Percentiles rank a stretch among this genome's conserved stretches.
Evolutionary conservation across 2,797 vertebrate species (phyloP).

Genomic region (Falco naumanni): DNA sequence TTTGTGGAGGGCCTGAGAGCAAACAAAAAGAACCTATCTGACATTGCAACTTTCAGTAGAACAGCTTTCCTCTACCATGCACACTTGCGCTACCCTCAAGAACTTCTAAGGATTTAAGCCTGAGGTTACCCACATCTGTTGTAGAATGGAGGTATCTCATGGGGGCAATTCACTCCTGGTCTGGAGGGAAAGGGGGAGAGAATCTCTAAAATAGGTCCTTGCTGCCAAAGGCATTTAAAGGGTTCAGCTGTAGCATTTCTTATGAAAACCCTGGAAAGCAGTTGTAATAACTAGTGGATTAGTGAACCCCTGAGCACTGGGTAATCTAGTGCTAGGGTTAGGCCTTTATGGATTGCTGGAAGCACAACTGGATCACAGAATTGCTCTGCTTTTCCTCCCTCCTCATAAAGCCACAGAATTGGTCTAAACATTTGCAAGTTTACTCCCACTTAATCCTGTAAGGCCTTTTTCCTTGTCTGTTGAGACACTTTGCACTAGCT

Average conservation of each 20-base stretch:
- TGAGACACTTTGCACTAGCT: background rate
- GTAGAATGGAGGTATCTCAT: accelerated
- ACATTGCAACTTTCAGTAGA: background rate
- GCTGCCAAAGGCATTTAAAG: constrained; percentile 7
- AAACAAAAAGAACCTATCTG: background rate
- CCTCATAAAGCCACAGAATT: background rate
- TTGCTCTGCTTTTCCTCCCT: background rate
- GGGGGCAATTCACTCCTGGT: background rate
- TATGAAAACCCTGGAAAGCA: constrained; percentile 32
- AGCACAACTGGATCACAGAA: background rate
- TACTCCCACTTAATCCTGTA: background rate
- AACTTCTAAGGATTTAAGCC: background rate
- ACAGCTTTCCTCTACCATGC: background rate
- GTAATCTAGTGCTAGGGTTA: background rate
- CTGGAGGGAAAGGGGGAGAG: background rate
- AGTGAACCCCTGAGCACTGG: constrained; percentile 8
- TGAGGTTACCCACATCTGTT: background rate
- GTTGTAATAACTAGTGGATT: constrained; percentile 18
- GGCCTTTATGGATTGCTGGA: background rate
- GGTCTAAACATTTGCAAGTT: constrained; percentile 10
- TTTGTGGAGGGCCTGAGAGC: background rate
- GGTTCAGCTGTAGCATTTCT: background rate
- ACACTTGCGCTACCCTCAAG: background rate
- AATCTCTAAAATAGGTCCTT: background rate
- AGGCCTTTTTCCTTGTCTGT: background rate